These are phyloP conservation scores for Sylvietta virens DNA, from an alignment of 2,113 vertebrate species.

Conservation along the genomic window DNA sequence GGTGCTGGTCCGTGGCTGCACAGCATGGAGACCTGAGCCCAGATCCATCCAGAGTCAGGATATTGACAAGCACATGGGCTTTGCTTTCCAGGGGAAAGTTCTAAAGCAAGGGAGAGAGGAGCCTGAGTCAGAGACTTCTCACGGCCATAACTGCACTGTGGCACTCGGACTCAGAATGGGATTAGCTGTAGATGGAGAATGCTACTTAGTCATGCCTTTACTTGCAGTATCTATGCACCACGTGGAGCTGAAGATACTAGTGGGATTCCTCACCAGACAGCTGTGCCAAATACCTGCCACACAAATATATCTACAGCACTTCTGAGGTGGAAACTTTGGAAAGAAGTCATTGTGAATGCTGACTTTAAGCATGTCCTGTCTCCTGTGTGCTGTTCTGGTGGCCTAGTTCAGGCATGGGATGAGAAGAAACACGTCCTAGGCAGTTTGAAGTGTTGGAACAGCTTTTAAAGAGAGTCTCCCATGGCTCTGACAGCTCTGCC, in stretches of 20 bases:
- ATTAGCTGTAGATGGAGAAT: conserved; percentile 19
- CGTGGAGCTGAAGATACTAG: conserved; percentile 4
- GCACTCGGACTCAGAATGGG: neutral
- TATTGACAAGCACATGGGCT: neutral
- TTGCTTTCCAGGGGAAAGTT: conserved; percentile 9
- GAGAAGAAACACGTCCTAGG: neutral
- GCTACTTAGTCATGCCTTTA: conserved; percentile 48
- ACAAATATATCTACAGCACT: neutral
- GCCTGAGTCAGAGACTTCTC: neutral
- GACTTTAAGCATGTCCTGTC: neutral
- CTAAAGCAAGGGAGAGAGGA: neutral
- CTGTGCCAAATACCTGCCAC: conserved; percentile 57
- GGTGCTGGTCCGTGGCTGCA: neutral
- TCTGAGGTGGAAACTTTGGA: conserved; percentile 2
- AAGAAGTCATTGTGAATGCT: conserved; percentile 30
- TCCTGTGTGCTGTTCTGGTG: conserved; percentile 8
- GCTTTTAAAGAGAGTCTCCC: neutral
- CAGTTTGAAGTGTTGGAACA: neutral
- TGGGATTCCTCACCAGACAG: neutral
- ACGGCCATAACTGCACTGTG: neutral
- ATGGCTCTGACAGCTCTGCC: neutral
- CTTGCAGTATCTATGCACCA: conserved; percentile 41
- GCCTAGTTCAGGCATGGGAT: neutral
- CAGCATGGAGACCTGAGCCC: neutral
- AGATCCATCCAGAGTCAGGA: neutral